Percentiles rank a stretch among this genome's conserved stretches.
Evolutionary conservation across 2,113 vertebrate species (phyloP).

Genomic region (Thunnus thynnus): DNA sequence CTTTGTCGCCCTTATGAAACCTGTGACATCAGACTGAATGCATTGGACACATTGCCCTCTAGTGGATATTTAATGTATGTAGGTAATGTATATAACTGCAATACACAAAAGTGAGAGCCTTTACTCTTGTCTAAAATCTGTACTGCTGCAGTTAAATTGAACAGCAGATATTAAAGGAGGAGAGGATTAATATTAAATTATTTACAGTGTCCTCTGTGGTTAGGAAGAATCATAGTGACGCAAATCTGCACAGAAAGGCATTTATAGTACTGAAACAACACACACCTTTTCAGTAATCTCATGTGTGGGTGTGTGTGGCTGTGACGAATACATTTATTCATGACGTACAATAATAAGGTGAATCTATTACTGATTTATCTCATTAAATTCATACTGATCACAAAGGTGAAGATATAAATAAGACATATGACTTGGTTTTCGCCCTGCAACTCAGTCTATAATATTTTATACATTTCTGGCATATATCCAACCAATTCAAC

Average conservation of each 20-base stretch:
- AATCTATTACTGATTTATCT: background rate
- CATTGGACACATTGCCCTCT: conserved; percentile 85
- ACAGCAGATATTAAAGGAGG: background rate
- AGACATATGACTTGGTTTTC: background rate
- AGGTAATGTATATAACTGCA: conserved; percentile 8
- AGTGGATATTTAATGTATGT: conserved; percentile 66
- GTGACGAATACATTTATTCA: conserved; percentile 2
- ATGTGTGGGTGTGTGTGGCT: background rate
- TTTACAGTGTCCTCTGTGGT: background rate
- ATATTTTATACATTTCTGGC: conserved; percentile 8
- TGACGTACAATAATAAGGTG: background rate
- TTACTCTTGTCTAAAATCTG: background rate
- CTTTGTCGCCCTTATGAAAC: conserved; percentile 65
- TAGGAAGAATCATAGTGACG: background rate
- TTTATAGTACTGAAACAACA: background rate
- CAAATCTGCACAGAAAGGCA: background rate
- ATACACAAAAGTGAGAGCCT: background rate
- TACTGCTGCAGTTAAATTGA: background rate
- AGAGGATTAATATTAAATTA: background rate
- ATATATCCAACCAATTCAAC: conserved; percentile 32
- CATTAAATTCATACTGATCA: conserved; percentile 14
- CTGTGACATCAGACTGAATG: conserved; percentile 67
- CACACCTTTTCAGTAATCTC: background rate
- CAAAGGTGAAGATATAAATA: conserved; percentile 7
- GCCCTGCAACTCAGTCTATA: background rate